Evolutionary conservation across 2,888 invertebrate genomes (phyloP).

Genomic region (Piscicola geometra): DNA sequence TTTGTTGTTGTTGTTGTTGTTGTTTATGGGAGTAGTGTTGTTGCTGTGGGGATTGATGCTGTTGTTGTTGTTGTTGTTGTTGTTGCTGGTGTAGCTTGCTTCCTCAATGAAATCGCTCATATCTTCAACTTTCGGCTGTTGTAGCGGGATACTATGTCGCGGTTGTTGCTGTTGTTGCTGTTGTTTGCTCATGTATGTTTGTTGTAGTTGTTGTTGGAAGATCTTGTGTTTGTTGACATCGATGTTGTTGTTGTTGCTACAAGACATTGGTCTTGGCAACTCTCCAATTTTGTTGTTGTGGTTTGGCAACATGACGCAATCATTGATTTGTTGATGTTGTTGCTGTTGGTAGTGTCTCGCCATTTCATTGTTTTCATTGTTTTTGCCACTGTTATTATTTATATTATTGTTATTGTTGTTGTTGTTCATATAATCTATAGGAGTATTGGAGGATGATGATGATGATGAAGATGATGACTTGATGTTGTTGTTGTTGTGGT

Average conservation of each 20-base stretch:
- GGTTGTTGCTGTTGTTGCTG: conserved; percentile 26
- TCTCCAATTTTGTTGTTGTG: conserved; percentile 20
- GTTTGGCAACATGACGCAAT: conserved; percentile 16
- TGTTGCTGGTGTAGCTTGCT: background rate
- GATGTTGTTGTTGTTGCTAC: conserved; percentile 26
- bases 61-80: conserved; percentile 4
- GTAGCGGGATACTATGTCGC: conserved; percentile 7
- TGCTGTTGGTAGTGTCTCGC: conserved; percentile 7
- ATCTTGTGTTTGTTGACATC: conserved; percentile 17
- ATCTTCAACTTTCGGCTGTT: conserved; percentile 29
- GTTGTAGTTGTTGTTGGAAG: conserved; percentile 17
- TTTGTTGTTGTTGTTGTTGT: conserved; percentile 10
- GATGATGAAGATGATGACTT: conserved; percentile 27
- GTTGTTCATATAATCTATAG: conserved; percentile 18
- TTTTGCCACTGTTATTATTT: background rate
- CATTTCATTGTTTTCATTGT: background rate
- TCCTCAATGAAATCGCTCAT: conserved; percentile 13
- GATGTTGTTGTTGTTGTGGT: background rate
- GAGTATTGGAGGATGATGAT: background rate
- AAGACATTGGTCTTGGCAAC: conserved; percentile 27
- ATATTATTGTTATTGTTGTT: background rate
- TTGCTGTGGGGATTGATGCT: background rate
- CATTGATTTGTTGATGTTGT: conserved; percentile 7
- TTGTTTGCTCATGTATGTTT: conserved; percentile 10
- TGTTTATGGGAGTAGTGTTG: background rate